These are phyloP conservation scores for Aphidius gifuensis DNA, from an alignment of 1,140 invertebrate species.

Conservation along the genomic window DNA sequence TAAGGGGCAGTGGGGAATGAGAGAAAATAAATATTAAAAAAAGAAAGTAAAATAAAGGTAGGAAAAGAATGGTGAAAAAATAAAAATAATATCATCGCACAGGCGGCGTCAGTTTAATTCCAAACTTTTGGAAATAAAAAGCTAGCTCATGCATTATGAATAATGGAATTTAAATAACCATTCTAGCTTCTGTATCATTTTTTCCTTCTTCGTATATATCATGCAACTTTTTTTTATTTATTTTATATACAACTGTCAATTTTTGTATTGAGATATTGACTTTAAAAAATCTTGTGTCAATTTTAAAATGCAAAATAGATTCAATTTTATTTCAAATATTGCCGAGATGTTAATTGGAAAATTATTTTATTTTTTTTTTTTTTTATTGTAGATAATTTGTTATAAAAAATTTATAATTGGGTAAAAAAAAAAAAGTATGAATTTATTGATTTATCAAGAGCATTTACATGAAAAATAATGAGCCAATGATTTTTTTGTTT, in stretches of 20 bases:
- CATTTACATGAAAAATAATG: no score
- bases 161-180: conserved; percentile 48
- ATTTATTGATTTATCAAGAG: no score
- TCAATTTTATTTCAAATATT: no score
- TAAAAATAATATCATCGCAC: conserved; percentile 35
- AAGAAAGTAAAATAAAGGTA: conserved; percentile 5
- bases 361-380: no score
- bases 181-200: background rate
- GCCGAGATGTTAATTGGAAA: no score
- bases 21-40: background rate
- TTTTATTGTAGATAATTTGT: no score
- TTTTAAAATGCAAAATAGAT: conserved; percentile 46
- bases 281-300: conserved; percentile 29
- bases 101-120: conserved; percentile 40
- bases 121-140: conserved; percentile 31
- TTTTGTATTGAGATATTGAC: no score
- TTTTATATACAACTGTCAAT: background rate
- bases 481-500: no score
- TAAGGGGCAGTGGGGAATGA: background rate
- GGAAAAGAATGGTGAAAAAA: background rate
- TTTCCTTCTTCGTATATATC: conserved; percentile 19
- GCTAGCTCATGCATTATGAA: conserved; percentile 45
- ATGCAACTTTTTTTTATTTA: background rate
- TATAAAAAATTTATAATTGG: no score
- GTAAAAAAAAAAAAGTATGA: no score